These are phyloP conservation scores for Trichonephila inaurata DNA, from an alignment of 1,140 invertebrate genomes.

Conservation along the genomic window DNA sequence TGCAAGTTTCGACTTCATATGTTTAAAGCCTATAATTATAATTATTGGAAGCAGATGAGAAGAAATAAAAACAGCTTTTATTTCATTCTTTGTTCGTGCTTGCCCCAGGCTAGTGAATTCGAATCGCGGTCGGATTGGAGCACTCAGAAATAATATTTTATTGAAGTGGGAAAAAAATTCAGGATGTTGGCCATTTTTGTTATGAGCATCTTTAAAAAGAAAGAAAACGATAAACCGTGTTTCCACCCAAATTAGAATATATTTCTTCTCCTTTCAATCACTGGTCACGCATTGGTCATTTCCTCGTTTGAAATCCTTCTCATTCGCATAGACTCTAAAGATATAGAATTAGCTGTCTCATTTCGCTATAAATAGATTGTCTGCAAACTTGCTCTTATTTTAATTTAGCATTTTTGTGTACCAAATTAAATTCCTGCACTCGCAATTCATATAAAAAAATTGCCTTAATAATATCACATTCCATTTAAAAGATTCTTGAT, in stretches of 20 bases:
- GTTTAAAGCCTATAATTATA: constrained; percentile 62
- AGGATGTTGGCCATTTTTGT: neutral
- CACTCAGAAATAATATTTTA: constrained; percentile 62
- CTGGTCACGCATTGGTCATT: constrained; percentile 45
- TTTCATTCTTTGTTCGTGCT: constrained; percentile 66
- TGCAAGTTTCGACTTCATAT: too few species aligned
- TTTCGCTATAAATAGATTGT: neutral
- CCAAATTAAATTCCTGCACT: neutral
- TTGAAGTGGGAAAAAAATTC: constrained; percentile 18
- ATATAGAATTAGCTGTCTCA: neutral
- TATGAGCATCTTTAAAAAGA: constrained; percentile 10
- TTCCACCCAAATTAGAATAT: constrained; percentile 46
- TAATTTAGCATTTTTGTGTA: neutral
- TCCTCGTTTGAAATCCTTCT: constrained; percentile 18
- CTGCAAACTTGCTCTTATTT: neutral
- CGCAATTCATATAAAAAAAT: neutral
- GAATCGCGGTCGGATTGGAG: constrained; percentile 7
- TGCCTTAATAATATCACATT: too few species aligned
- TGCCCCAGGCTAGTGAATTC: constrained; percentile 12
- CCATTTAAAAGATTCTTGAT: too few species aligned
- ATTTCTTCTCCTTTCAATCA: constrained; percentile 13
- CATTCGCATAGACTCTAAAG: neutral
- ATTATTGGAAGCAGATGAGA: constrained; percentile 55
- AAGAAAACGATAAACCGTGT: constrained; percentile 30
- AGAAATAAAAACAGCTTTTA: constrained; percentile 44